phyloP scores from a whole-genome alignment of 1,140 invertebrate genomes.

The Atopsyche davidsoni region DNA sequence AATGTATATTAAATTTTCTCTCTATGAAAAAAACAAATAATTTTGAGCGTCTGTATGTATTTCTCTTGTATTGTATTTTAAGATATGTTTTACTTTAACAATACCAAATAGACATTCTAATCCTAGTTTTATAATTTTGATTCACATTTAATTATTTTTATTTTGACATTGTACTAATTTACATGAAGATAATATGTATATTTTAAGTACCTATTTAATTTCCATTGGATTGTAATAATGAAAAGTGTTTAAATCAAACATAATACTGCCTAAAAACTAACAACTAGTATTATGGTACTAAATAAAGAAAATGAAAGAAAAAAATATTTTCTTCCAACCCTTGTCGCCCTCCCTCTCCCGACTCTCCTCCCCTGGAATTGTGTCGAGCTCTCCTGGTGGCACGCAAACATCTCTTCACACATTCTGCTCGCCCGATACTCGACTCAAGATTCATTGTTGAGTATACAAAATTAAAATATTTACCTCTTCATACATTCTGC shows the following conservation, averaged over 20 bases:
- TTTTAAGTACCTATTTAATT: constrained; percentile 17
- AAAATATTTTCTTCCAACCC: no score
- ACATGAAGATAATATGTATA: constrained; percentile 8
- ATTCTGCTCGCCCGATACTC: no score
- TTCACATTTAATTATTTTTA: constrained; percentile 11
- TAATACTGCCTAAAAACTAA: constrained; percentile 28
- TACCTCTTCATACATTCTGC: no score
- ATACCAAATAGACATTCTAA: constrained; percentile 31
- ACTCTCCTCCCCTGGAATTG: no score
- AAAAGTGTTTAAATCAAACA: constrained; percentile 11
- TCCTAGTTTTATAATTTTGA: constrained; percentile 28
- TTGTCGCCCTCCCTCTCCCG: no score
- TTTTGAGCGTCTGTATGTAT: background rate
- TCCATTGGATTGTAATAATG: constrained; percentile 6
- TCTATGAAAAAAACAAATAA: background rate
- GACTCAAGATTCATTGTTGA: no score
- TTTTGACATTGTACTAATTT: constrained; percentile 11
- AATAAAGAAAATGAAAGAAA: constrained; percentile 27
- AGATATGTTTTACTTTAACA: constrained; percentile 25
- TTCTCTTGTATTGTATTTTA: constrained; percentile 5
- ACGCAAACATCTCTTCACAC: no score
- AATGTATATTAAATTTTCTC: constrained; percentile 4
- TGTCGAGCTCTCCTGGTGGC: no score
- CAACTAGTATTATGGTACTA: constrained; percentile 28
- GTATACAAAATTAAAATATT: no score